Evolutionary conservation across 2,797 vertebrate species (phyloP), one percentile per base, ranked within the genome.

Genomic region (Sorex maritimensis): DNA sequence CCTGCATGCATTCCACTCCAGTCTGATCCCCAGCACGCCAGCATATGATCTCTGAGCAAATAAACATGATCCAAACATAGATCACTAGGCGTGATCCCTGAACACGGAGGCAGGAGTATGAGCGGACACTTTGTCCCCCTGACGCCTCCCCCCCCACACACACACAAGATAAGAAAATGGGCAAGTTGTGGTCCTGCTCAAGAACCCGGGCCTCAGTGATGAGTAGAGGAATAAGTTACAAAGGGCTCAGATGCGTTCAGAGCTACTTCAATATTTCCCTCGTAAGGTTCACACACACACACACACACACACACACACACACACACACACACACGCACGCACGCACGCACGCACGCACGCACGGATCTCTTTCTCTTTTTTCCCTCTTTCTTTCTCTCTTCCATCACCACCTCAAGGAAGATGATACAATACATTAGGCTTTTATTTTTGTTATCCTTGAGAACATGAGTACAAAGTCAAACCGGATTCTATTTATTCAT

Each of bases 371-470:
- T 52, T 81, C 1, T 85, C 11, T 10, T 38, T 34, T 92, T 68
- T 72, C 77, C 24, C 34, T 44, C 26, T 38, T 63, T n/a, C 24
- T 83, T 15, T 69, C 63, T 75, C 21, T 46, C 34, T 85, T 81
- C 21, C 58, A 2, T 73, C 41, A 72, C 6, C 14, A 15, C 26
- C 58, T 84, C 90, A 46, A 38, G 23, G 34, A n/a, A 38, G n/a
- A 58, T 2, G 58, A 21, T 26, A 52, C 68, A 28, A 21, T 26
- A 52, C 68, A 28, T 74, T 68, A 44, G 24, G 23, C 69, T 86
- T 34, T 88, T 86, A 61, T 74, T 91, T 94, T 78, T 78, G 4
- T 75, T 84, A 67, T 41, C 11, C 68, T 63, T 72, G 79, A 93
- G 23, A 52, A 34, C 52, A 41, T 63, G 67, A 91, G 0, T 74